These are phyloP conservation scores for Lamellibrachia satsuma DNA, from an alignment of 2,888 invertebrate genomes.

Conservation along the genomic window DNA sequence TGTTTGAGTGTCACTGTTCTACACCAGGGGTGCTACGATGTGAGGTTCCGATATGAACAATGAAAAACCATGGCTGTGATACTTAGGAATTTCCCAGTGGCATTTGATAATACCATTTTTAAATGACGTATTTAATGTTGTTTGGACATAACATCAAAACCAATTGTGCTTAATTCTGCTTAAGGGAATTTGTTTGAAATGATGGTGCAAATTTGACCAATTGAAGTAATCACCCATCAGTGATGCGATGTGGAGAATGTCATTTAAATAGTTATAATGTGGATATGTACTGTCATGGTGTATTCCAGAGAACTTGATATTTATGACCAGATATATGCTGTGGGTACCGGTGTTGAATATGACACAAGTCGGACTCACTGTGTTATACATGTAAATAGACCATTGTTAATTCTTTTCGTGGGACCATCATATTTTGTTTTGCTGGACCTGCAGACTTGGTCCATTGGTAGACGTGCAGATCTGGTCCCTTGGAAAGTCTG, in stretches of 20 bases:
- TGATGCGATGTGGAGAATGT: neutral
- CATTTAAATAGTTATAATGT: neutral
- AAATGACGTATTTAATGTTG: neutral
- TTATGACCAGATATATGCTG: neutral
- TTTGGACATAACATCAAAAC: neutral
- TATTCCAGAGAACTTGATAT: neutral
- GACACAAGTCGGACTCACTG: neutral
- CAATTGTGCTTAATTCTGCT: neutral
- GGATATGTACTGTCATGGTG: too few species aligned
- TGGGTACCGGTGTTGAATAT: neutral
- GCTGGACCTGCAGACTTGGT: neutral
- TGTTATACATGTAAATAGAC: slow-evolving; percentile 17
- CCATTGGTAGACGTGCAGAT: neutral
- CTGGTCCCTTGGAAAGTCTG: too few species aligned
- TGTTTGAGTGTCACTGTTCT: neutral
- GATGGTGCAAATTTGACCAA: neutral
- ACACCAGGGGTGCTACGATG: neutral
- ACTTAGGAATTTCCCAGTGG: neutral
- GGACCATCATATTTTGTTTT: neutral
- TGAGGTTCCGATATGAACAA: neutral
- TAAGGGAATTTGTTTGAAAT: neutral
- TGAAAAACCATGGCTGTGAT: neutral
- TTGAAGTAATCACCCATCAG: neutral
- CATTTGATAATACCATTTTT: neutral
- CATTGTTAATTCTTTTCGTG: neutral